Percentiles rank a stretch among this genome's conserved stretches.
Conservation (phyloP, 2,113 vertebrate species). For the Brachyistius frenatus region DNA sequence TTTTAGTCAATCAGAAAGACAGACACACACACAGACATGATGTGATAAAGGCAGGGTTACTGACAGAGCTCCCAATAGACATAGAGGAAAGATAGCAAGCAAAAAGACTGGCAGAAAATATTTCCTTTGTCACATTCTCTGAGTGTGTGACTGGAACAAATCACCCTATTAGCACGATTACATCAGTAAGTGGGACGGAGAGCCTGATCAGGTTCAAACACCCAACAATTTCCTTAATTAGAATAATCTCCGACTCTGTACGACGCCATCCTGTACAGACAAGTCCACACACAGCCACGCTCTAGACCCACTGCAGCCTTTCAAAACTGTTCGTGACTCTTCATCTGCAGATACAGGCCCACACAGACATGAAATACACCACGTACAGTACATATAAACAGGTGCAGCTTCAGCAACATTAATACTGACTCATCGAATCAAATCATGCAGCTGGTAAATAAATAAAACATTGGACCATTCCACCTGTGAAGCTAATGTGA, state of each 20-base stretch:
- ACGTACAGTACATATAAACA: neutral
- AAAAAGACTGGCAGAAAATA: constrained; percentile 21
- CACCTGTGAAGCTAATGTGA: constrained; percentile 19
- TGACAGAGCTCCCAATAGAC: constrained; percentile 2
- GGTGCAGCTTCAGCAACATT: neutral
- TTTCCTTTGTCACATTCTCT: constrained; percentile 22
- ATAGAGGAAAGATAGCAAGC: neutral
- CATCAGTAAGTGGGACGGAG: constrained; percentile 51
- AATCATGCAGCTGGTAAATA: constrained; percentile 32
- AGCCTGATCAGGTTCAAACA: constrained; percentile 53
- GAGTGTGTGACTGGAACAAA: constrained; percentile 44
- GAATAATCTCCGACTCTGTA: constrained; percentile 22
- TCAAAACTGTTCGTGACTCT: neutral
- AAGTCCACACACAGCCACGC: constrained; percentile 8
- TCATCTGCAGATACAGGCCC: neutral
- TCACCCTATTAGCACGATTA: constrained; percentile 37
- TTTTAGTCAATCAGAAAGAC: neutral
- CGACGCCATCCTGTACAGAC: neutral
- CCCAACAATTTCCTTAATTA: constrained; percentile 48
- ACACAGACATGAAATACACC: neutral
- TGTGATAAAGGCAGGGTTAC: constrained; percentile 4
- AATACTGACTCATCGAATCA: constrained; percentile 22
- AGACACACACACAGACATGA: neutral
- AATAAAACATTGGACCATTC: constrained; percentile 28
- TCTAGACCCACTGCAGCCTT: neutral